These are phyloP conservation scores for Paguma larvata DNA, from an alignment of 2,797 vertebrate genomes.

Conservation along the genomic window DNA sequence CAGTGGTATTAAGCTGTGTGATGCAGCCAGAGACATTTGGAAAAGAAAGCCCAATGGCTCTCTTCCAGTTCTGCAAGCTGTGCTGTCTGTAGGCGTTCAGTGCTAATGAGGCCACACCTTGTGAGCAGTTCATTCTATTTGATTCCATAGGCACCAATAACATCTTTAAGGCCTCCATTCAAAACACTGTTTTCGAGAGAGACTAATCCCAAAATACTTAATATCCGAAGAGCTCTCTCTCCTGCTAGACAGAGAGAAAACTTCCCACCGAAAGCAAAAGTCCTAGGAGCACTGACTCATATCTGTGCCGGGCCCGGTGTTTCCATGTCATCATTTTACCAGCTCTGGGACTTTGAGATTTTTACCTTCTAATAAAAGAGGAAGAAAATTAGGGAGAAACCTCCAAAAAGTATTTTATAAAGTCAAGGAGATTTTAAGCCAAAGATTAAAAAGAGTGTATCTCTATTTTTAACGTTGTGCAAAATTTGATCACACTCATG, in stretches of 20 bases:
- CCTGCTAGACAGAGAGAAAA: background rate
- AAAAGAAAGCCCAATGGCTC: background rate
- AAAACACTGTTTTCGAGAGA: slow-evolving; percentile 3
- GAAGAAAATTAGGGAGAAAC: background rate
- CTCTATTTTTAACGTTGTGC: background rate
- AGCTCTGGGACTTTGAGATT: background rate
- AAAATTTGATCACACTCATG: background rate
- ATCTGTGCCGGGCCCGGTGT: background rate
- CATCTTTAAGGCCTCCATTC: background rate
- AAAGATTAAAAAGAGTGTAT: background rate
- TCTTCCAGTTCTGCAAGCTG: background rate
- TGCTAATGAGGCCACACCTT: background rate
- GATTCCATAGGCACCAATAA: background rate
- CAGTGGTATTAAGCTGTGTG: background rate
- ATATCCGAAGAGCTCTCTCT: background rate
- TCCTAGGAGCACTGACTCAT: background rate
- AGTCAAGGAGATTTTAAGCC: background rate
- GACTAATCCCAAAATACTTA: background rate
- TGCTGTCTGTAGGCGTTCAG: background rate
- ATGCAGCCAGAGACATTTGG: background rate
- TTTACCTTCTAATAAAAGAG: background rate
- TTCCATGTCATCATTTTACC: background rate
- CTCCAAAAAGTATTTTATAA: background rate
- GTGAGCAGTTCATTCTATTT: background rate
- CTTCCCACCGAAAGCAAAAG: background rate